These are phyloP conservation scores for Microplitis manilae DNA, from an alignment of 2,888 invertebrate genomes.

Conservation along the genomic window DNA sequence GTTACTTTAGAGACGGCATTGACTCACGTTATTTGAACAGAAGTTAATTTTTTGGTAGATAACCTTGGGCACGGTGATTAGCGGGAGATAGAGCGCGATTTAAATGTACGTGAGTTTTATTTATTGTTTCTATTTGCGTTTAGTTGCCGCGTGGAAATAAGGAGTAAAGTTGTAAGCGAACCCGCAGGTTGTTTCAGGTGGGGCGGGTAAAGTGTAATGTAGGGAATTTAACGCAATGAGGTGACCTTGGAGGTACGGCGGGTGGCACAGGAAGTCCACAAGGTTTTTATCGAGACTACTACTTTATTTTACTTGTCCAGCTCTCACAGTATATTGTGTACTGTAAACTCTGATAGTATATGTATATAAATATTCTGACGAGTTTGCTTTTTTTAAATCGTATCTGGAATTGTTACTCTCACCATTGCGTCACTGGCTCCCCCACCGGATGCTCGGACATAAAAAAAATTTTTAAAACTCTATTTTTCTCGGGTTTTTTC, in stretches of 20 bases:
- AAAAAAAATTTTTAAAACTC: slow-evolving; percentile 55
- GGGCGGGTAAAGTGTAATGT: slow-evolving; percentile 8
- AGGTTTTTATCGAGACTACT: slow-evolving; percentile 66
- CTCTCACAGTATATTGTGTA: slow-evolving; percentile 17
- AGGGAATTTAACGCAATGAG: slow-evolving; percentile 55
- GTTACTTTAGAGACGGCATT: too few species aligned
- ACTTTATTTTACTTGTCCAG: slow-evolving; percentile 28
- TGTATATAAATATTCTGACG: background rate
- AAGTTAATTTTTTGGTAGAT: too few species aligned
- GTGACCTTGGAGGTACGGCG: slow-evolving; percentile 66
- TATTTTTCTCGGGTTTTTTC: slow-evolving; percentile 42
- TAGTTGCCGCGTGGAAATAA: background rate
- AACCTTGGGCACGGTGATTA: slow-evolving; percentile 53
- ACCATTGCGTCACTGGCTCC: slow-evolving; percentile 51
- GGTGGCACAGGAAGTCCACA: slow-evolving; percentile 70
- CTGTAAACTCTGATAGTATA: slow-evolving; percentile 7
- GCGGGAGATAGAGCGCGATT: slow-evolving; percentile 49
- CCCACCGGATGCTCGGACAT: slow-evolving; percentile 64
- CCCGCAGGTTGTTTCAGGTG: slow-evolving; percentile 5
- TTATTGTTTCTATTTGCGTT: background rate
- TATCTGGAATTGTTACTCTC: slow-evolving; percentile 2
- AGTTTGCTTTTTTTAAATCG: background rate
- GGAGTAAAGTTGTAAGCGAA: background rate
- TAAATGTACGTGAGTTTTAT: slow-evolving; percentile 1
- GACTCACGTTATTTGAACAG: too few species aligned